Base-by-base conservation (phyloP, 2,888 invertebrate species). In the Leucozona laternaria region DNA sequence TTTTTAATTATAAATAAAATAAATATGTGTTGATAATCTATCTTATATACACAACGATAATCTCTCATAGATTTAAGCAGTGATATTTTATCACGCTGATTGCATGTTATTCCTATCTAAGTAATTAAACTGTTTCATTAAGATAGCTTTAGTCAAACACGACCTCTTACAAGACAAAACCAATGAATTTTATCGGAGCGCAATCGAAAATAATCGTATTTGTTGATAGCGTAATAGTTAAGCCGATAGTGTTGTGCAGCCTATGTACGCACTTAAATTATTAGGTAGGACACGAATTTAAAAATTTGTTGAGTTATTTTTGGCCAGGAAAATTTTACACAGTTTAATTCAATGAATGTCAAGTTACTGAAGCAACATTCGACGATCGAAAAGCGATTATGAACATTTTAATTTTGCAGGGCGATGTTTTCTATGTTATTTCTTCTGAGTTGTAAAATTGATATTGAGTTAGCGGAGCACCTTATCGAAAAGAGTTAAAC, bases 101-200 rank as follows among this genome's bases (percentile, higher is more conserved):
- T 48, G 66, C 66, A 48, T 20, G 66, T 31, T 34, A n/a, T 20
- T 34, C 15, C 11, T 48, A 66, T 66, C 31, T 20, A 22, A 15
- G 6, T 13, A 48, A 48, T 10, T 64, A 17, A 31, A 17, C 0
- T 48, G 20, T 48, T 28, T 64, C 22, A 66, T 66, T 20, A 13
- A 34, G 66, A 66, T 66, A 45, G 0, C 31, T 28, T 13, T 43
- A 20, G 48, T 48, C 66, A 34, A 66, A 48, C 45, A 66, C 66
- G 48, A 66, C 66, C 66, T n/a, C 66, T 66, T 31, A 66, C 66
- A 48, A 64, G 13, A 20, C 28, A 45, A 45, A 45, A 28, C 11
- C 11, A 28, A 25, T 62, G 25, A n/a, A n/a, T 53, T 25, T 0
- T 60, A 20, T 62, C 25, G 25, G 25, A 25, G 15, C n/a, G 40